These are phyloP conservation scores for Thripadectes ignobilis DNA, from an alignment of 2,797 vertebrate species.

Conservation along the genomic window DNA sequence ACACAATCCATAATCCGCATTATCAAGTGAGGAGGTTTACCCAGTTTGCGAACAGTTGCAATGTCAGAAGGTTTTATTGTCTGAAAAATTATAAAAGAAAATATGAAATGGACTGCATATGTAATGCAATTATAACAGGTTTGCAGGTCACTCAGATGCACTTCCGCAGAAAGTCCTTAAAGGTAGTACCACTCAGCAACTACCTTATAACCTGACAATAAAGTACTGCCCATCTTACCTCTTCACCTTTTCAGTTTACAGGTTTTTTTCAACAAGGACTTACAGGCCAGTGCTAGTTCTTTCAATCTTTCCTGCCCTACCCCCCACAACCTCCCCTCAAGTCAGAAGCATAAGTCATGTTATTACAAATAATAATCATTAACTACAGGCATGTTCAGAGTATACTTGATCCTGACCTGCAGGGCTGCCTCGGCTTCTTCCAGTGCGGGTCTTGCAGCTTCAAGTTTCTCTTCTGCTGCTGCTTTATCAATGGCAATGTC, in stretches of 20 bases:
- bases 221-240: background rate
- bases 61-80: slow-evolving; percentile 88
- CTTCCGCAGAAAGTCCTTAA: background rate
- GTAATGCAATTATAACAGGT: background rate
- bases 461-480: slow-evolving; percentile 81
- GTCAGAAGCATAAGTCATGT: background rate
- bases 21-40: slow-evolving; percentile 88
- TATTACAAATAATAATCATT: background rate
- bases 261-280: background rate
- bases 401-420: slow-evolving; percentile 73
- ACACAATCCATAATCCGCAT: slow-evolving; percentile 90
- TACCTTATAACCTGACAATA: background rate
- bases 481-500: slow-evolving; percentile 84
- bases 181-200: background rate
- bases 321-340: background rate
- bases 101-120: background rate
- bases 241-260: background rate
- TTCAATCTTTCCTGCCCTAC: background rate
- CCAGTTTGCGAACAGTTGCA: slow-evolving; percentile 86
- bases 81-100: slow-evolving; percentile 61
- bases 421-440: slow-evolving; percentile 82
- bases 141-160: background rate
- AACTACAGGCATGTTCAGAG: background rate
- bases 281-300: background rate
- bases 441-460: slow-evolving; percentile 84